Conservation (phyloP, 2,797 vertebrate species). For the Cichlasoma orientale region DNA sequence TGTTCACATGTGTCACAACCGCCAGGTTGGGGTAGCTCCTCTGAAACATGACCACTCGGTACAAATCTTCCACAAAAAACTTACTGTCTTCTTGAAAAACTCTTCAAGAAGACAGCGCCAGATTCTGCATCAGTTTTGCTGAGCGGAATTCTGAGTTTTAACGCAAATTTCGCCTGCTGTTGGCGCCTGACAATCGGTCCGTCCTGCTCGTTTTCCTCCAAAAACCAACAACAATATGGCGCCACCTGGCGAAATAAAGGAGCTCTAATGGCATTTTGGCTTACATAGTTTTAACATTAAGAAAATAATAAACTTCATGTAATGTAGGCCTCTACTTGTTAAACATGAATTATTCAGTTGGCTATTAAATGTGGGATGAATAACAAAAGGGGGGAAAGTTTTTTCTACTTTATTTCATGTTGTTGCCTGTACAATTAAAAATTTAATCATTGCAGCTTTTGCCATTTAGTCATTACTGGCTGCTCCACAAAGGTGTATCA, state of each 20-base stretch:
- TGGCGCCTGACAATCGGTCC: rapidly evolving
- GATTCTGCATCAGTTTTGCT: too few relatives aligned
- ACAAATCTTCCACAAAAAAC: not conserved
- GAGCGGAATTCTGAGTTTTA: not conserved
- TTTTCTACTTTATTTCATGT: not conserved
- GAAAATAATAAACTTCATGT: not conserved
- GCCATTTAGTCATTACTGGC: not conserved
- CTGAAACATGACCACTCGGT: not conserved
- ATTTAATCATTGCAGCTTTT: too few relatives aligned
- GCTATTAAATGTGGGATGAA: not conserved
- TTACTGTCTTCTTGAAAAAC: rapidly evolving
- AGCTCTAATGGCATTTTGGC: not conserved
- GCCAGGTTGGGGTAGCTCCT: slow-evolving; percentile 62
- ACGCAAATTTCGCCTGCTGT: not conserved
- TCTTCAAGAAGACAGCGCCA: rapidly evolving
- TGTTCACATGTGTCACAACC: slow-evolving; percentile 61
- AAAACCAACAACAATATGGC: not conserved
- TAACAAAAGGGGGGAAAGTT: not conserved
- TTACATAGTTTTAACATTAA: not conserved
- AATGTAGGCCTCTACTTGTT: not conserved
- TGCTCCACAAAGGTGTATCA: not conserved
- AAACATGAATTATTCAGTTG: not conserved
- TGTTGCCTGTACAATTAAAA: not conserved
- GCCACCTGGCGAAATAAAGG: slow-evolving; percentile 22
- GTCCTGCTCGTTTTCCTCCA: not conserved